These are phyloP conservation scores for Nothoprocta perdicaria DNA, from an alignment of 2,113 vertebrate species.

Conservation along the genomic window DNA sequence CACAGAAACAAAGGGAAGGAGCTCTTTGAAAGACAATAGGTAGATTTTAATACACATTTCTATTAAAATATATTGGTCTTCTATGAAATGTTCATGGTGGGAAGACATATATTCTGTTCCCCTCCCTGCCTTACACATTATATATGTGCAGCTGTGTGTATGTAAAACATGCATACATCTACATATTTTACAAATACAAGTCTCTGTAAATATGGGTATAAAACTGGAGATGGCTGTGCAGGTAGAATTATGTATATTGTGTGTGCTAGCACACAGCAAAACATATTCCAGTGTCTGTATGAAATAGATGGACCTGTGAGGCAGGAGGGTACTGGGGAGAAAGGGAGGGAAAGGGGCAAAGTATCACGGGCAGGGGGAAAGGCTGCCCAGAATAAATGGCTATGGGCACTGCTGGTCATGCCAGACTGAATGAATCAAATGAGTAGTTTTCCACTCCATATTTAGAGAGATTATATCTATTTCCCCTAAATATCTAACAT, in stretches of 20 bases:
- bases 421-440: not conserved
- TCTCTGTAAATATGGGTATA: not conserved
- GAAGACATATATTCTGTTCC: not conserved
- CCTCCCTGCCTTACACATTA: not conserved
- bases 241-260: too few relatives aligned
- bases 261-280: not conserved
- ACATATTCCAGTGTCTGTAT: not conserved
- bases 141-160: not conserved
- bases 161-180: not conserved
- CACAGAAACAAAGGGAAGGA: not conserved
- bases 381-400: not conserved
- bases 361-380: not conserved
- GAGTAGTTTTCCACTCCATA: not conserved
- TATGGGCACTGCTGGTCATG: not conserved
- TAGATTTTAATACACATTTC: not conserved
- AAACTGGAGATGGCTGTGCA: not conserved
- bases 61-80: not conserved
- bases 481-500: constrained; percentile 13
- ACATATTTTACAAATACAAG: not conserved
- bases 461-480: not conserved
- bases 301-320: not conserved
- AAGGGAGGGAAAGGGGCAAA: not conserved
- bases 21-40: not conserved
- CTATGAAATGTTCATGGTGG: not conserved
- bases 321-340: not conserved